Evolutionary conservation across 1,140 invertebrate genomes (phyloP), one percentile per base, ranked within the genome.

Genomic region (Apis dorsata): DNA sequence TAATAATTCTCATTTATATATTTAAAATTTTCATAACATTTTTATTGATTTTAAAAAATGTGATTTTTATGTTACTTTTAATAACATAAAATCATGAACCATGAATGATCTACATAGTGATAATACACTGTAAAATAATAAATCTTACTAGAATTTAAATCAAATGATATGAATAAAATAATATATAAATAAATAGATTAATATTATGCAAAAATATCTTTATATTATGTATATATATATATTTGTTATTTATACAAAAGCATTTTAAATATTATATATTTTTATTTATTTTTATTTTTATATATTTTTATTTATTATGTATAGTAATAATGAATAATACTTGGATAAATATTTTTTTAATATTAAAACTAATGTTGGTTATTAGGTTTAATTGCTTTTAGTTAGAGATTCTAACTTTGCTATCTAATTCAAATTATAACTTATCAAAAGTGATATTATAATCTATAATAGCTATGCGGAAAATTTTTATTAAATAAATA

Each of bases 21-120:
- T 59, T 55, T 53, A 68, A 68, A 59, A 55, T 81, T 66, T 81
- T 0, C 19, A 1, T 28, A 73, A 74, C 69, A 82, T 70, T 62
- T 70, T 4, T 15, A 55, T 15, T 71, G 0, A 19, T 15, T 55
- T 7, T 15, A 34, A 21, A 44, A 44, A 11, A 44, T 21, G 2
- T 68, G 19, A 59, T 19, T 17, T 49, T 57, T 19, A 21, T 65
- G 15, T 75, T 75, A 59, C 59, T 17, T 44, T 63, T 24, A 28
- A 81, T 75, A 74, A 75, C 53, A 57, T 79, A 15, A 44, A 62
- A 62, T 66, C 21, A 51, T 28, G 4, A 75, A 55, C 21, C 11
- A 65, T 28, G 15, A 44, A 79, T 19, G 11, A 72, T 12, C 5
- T 28, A 19, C 44, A 12, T n/a, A 34, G 17, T 74, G 49, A 49